Evolutionary conservation across 2,888 invertebrate species (phyloP).

Genomic region (Teinopalpus imperialis): DNA sequence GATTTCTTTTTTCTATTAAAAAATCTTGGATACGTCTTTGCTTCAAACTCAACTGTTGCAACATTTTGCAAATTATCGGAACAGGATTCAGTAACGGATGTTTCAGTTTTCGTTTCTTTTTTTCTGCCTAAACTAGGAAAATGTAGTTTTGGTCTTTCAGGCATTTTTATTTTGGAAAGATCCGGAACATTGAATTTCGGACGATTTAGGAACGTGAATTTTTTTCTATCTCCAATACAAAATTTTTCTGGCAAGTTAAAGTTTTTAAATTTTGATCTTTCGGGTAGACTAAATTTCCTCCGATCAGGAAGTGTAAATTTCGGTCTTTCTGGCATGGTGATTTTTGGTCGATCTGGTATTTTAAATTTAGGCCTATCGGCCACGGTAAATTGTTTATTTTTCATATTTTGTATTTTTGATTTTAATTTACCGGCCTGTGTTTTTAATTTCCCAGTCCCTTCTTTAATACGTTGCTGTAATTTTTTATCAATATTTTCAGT

Average conservation of each 20-base stretch:
- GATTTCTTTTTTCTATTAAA: conserved; percentile 77
- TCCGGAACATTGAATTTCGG: conserved; percentile 80
- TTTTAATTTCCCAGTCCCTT: conserved; percentile 86
- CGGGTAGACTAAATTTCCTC: conserved; percentile 85
- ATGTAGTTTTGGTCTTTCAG: conserved; percentile 83
- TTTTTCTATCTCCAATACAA: conserved; percentile 81
- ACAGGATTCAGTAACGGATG: conserved; percentile 61
- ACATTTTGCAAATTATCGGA: conserved; percentile 60
- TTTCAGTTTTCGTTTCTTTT: conserved; percentile 63
- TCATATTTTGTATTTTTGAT: conserved; percentile 84
- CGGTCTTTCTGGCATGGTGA: conserved; percentile 80
- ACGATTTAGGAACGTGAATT: conserved; percentile 83
- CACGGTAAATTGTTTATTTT: conserved; percentile 78
- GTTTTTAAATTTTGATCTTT: conserved; percentile 79
- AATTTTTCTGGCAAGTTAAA: conserved; percentile 78
- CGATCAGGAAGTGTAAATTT: conserved; percentile 81
- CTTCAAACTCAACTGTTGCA: conserved; percentile 86
- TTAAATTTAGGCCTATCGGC: conserved; percentile 81
- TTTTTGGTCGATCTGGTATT: conserved; percentile 82
- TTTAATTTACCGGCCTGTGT: conserved; percentile 88
- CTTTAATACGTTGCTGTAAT: conserved; percentile 85
- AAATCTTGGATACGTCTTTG: conserved; percentile 90
- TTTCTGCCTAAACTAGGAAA: conserved; percentile 84
- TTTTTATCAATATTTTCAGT: conserved; percentile 76
- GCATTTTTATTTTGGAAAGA: conserved; percentile 80